Conservation (phyloP, 2,888 invertebrate genomes). For the Coleophora flavipennella region DNA sequence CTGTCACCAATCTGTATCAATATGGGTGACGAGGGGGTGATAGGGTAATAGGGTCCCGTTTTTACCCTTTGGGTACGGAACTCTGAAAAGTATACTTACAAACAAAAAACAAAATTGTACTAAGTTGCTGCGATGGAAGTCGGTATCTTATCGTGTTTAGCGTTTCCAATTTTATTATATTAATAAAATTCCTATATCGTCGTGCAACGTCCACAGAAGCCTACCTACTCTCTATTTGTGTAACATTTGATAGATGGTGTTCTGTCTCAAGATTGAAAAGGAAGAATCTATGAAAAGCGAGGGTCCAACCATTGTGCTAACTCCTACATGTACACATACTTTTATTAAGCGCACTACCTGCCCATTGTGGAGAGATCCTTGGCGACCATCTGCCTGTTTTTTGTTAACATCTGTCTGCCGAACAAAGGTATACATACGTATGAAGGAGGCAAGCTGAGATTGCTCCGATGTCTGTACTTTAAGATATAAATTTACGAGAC, state of each 20-base stretch:
- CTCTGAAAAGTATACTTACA: too few species aligned
- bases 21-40: too few species aligned
- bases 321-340: constrained; percentile 12
- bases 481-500: neutral
- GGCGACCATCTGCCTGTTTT: constrained; percentile 28
- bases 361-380: constrained; percentile 22
- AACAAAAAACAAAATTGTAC: too few species aligned
- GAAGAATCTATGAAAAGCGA: constrained; percentile 18
- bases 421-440: constrained; percentile 17
- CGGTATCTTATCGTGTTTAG: too few species aligned
- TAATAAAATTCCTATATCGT: too few species aligned
- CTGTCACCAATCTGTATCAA: too few species aligned
- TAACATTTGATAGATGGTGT: neutral
- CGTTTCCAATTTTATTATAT: too few species aligned
- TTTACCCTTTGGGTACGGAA: too few species aligned
- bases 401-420: constrained; percentile 22
- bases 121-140: too few species aligned
- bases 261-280: constrained; percentile 2
- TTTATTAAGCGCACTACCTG: constrained; percentile 22
- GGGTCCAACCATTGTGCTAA: constrained; percentile 19
- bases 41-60: too few species aligned
- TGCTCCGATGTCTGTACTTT: constrained; percentile 16
- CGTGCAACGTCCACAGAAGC: too few species aligned
- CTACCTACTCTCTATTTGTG: too few species aligned
- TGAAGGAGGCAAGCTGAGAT: constrained; percentile 16